phyloP scores from a whole-genome alignment of 2,888 invertebrate species.

The Brachylomia viminalis region DNA sequence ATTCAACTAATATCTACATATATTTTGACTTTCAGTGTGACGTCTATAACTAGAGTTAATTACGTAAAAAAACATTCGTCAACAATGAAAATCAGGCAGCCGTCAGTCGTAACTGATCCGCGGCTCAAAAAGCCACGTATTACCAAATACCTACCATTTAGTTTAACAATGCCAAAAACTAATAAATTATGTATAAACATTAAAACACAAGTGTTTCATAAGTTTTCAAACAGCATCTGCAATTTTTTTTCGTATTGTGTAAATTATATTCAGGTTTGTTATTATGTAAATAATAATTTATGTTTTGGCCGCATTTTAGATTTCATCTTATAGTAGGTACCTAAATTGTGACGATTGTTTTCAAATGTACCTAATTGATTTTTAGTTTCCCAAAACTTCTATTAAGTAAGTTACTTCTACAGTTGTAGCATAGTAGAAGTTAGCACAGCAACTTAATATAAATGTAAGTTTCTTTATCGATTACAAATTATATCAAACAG shows the following conservation, averaged over 20 bases:
- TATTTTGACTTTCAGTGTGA: constrained; percentile 12
- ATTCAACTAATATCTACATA: too few relatives aligned
- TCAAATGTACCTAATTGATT: too few relatives aligned
- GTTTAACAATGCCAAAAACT: too few relatives aligned
- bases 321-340: background rate
- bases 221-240: constrained; percentile 41
- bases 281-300: background rate
- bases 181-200: constrained; percentile 50
- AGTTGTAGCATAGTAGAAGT: background rate
- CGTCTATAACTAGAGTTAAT: constrained; percentile 10
- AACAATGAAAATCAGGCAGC: constrained; percentile 11
- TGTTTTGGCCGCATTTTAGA: background rate
- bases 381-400: background rate
- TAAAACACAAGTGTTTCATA: constrained; percentile 39
- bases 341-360: background rate
- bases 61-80: constrained; percentile 23
- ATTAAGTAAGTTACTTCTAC: background rate
- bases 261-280: constrained; percentile 15
- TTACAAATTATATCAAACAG: constrained; percentile 35
- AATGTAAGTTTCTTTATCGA: background rate
- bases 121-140: constrained; percentile 46
- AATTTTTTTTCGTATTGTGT: constrained; percentile 25
- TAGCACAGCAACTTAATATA: too few relatives aligned
- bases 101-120: constrained; percentile 21
- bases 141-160: constrained; percentile 55